Evolutionary conservation across 2,113 vertebrate species (phyloP).

Genomic region (Calypte anna): DNA sequence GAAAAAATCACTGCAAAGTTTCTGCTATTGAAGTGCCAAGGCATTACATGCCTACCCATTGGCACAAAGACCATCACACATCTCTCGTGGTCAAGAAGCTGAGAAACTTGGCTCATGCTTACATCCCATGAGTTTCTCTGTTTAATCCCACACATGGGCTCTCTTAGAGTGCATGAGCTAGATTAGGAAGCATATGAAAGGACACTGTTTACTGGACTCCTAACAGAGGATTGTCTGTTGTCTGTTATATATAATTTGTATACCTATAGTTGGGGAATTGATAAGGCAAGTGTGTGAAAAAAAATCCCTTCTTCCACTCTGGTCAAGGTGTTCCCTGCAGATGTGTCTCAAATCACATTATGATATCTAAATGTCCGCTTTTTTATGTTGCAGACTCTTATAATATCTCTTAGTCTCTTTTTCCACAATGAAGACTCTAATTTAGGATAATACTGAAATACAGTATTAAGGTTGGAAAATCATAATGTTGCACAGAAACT

Average conservation of each 20-base stretch:
- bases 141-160: background rate
- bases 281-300: background rate
- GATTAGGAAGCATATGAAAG: background rate
- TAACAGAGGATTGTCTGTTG: background rate
- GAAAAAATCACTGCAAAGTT: background rate
- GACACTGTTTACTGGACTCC: background rate
- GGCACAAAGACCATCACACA: background rate
- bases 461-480: background rate
- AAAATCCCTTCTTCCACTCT: background rate
- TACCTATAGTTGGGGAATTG: background rate
- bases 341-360: background rate
- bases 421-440: background rate
- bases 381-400: background rate
- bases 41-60: accelerated
- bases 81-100: background rate
- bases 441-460: background rate
- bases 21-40: background rate
- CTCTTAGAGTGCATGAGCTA: background rate
- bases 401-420: background rate
- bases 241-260: background rate
- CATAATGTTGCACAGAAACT: background rate
- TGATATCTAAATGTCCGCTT: background rate
- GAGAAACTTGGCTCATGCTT: accelerated
- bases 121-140: accelerated
- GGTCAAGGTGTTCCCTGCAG: background rate